A percentile compares a stretch with the other conserved stretches of the same genome.
phyloP scores from a whole-genome alignment of 2,113 vertebrate genomes.

The Xiphophorus couchianus region DNA sequence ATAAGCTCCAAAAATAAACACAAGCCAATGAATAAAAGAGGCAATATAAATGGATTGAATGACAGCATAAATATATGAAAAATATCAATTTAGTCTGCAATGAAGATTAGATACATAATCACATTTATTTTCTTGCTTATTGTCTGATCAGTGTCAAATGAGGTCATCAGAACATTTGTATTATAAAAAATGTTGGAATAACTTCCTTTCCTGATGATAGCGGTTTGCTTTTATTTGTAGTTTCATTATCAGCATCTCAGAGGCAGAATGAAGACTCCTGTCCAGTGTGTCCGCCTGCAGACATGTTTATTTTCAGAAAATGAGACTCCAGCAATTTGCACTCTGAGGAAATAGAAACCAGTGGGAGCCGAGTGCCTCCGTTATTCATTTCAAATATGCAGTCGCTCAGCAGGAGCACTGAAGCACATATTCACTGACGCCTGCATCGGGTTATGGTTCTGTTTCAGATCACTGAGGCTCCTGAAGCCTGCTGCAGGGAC shows the following conservation, averaged over 20 bases:
- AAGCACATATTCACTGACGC: neutral
- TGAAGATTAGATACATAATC: neutral
- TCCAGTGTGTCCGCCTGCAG: slow-evolving; percentile 1
- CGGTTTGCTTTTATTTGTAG: neutral
- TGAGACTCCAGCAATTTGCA: slow-evolving; percentile 15
- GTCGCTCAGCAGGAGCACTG: neutral
- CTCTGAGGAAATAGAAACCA: slow-evolving; percentile 26
- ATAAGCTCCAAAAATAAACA: no score
- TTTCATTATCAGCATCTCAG: slow-evolving; percentile 3
- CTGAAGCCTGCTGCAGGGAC: no score
- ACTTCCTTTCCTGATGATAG: slow-evolving; percentile 1
- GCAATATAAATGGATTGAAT: no score
- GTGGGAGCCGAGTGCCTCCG: slow-evolving; percentile 7
- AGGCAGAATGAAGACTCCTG: neutral
- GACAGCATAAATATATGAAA: no score
- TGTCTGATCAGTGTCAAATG: no score
- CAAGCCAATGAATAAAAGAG: no score
- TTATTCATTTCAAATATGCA: slow-evolving; percentile 6
- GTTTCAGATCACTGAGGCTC: no score
- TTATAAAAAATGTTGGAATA: neutral
- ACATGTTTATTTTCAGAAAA: slow-evolving; percentile 21
- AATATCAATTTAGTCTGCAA: no score
- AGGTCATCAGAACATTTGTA: no score
- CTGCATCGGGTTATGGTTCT: neutral
- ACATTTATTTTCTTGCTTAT: neutral